Evolutionary conservation across 2,113 vertebrate species (phyloP).

Genomic region (Vidua chalybeata): DNA sequence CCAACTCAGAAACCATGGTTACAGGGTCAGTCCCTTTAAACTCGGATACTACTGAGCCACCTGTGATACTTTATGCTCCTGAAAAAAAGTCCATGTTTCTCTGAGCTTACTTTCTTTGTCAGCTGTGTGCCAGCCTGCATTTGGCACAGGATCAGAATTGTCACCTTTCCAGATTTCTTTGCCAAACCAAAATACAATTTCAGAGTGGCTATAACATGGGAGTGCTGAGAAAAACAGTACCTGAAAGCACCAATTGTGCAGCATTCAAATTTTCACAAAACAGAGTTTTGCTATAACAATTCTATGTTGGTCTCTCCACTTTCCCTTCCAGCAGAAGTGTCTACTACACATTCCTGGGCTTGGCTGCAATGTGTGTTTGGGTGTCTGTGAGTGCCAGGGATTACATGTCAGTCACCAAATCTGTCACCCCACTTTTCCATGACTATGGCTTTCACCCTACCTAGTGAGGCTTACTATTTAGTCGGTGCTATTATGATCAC

Average conservation of each 20-base stretch:
- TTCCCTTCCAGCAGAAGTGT: background rate
- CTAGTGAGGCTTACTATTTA: background rate
- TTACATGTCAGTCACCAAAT: background rate
- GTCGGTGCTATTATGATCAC: background rate
- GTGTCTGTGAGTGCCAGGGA: background rate
- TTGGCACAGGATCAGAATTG: background rate
- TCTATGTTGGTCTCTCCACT: background rate
- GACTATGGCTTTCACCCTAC: background rate
- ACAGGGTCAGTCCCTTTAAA: background rate
- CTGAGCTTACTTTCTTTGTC: background rate
- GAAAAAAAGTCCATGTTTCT: background rate
- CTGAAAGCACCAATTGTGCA: background rate
- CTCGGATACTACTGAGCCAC: fast-evolving
- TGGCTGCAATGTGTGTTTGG: background rate
- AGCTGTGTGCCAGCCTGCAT: background rate
- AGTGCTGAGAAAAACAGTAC: background rate
- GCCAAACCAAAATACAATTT: background rate
- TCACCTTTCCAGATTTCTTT: background rate
- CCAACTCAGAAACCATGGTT: background rate
- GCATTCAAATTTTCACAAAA: background rate
- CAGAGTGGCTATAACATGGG: background rate
- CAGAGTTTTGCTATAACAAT: background rate
- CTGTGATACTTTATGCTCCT: background rate
- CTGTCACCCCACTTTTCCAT: background rate
- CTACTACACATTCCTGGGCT: background rate